Base-by-base conservation (phyloP, 2,113 vertebrate genomes). In the Climacteris rufus region DNA sequence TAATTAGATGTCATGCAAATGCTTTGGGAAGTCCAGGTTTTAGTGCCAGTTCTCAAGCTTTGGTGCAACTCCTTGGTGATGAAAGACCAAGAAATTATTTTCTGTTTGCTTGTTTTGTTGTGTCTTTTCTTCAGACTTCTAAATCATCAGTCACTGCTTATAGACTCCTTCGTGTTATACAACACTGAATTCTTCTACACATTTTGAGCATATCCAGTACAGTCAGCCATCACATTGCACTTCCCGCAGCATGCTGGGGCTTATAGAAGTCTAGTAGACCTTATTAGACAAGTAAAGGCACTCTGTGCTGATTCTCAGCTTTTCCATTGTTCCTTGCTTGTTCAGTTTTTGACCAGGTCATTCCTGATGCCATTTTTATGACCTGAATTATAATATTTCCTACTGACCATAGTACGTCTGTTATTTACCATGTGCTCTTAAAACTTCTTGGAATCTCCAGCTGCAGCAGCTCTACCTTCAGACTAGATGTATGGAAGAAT, bases 181-280 rank as follows among this genome's bases (percentile, higher is more conserved):
- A 54, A 24, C 25, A 44, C 15, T 6, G 21, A 76, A 33, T 61
- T 25, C 16, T 83, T 91, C 31, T 49, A 49, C 12, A 18, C 1
- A 15, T 50, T 75, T 82, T 56, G 4, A 82, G 15, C 16, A 56
- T 15, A 65, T 47, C 8, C 40, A 72, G 15, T 6, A 11, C 18
- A 74, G 28, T 40, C 5, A 4, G 56, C 19, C 17, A 57, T 22
- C n/a, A 18, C 39, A 30, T 44, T 1, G 0, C 9, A n/a, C 22
- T 81, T 6, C 3, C 3, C 9, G 3, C 9, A 42, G 11, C 17
- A 59, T 37, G 9, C 28, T 87, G 31, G 0, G 1, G 5, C 9
- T 81, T 60, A 77, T 17, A 77, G 44, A 90, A 69, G 12, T 45
- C 16, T 21, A 40, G 8, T 37, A 81, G 33, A 69, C 8, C 10